phyloP scores from a whole-genome alignment of 2,113 vertebrate genomes.

The Paracanthobrama guichenoti region DNA sequence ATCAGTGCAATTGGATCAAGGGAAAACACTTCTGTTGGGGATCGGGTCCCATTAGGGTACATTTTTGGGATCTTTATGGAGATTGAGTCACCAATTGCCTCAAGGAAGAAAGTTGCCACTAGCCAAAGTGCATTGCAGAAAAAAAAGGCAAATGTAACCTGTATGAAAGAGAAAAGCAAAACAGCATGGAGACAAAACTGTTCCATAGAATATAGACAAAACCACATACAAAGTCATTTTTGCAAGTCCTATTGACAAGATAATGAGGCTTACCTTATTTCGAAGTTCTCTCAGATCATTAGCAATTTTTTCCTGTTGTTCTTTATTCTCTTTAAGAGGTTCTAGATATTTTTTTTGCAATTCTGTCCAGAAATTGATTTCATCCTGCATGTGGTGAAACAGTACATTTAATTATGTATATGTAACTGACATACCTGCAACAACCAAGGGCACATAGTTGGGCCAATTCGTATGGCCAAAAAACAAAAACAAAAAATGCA shows the following conservation, averaged over 20 bases:
- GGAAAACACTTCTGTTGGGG: constrained; percentile 2
- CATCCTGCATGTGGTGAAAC: constrained; percentile 57
- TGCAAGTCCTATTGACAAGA: neutral
- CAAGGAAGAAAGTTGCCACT: constrained; percentile 63
- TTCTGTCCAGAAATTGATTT: constrained; percentile 62
- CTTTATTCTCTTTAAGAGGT: constrained; percentile 65
- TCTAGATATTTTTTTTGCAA: constrained; percentile 65
- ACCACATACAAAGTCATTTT: neutral
- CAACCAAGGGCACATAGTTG: neutral
- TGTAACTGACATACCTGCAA: neutral
- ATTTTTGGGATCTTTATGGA: constrained; percentile 55
- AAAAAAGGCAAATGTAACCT: constrained; percentile 62
- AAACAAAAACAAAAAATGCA: neutral
- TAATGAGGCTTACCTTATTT: constrained; percentile 63
- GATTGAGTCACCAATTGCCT: constrained; percentile 51
- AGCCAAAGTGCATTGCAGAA: constrained; percentile 64
- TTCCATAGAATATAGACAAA: neutral
- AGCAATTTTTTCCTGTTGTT: constrained; percentile 57
- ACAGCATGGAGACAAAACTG: neutral
- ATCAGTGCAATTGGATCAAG: constrained; percentile 57
- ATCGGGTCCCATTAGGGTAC: neutral
- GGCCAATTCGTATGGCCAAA: neutral
- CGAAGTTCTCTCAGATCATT: constrained; percentile 63
- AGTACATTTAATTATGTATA: no score
- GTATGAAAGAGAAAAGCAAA: constrained; percentile 3